Base-by-base conservation (phyloP, 2,113 vertebrate species). In the Peromyscus californicus region DNA sequence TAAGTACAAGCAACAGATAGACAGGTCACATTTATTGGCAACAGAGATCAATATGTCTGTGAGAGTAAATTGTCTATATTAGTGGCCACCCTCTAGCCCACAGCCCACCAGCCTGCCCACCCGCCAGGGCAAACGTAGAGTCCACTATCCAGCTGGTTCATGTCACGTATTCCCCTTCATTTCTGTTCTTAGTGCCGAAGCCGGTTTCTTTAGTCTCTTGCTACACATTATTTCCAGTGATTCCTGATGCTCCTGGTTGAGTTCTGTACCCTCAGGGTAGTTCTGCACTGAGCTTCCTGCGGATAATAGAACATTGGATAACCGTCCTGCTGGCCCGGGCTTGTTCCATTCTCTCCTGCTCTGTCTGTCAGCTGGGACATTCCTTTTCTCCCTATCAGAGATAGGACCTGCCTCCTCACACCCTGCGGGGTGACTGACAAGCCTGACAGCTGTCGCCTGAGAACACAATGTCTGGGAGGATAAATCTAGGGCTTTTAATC, bases 341-440 rank as follows among this genome's bases (percentile, higher is more conserved):
- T 59, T 33, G 31, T 51, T 39, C 33, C 29, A 4, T 85, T 90
- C 89, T 57, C 57, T 54, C 17, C n/a, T 75, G 72, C 21, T 33
- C 29, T 39, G 45, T 21, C 48, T 39, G 54, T 26, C 65, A 75
- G 12, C 79, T 75, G 48, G 69, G 57, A 69, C 65, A 15, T 57
- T 65, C 63, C 87, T n/a, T 89, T 85, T 89, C 89, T 86, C 63
- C 48, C 57, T 33, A 9, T 85, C 65, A 70, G 69, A 86, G 89
- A 42, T 19, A 21, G 19, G 59, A 31, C 82, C 82, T 76, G 74
- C 72, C 83, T 89, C 76, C 26, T 39, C 69, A 57, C 54, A 63
- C 21, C 3, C 5, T 91, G 5, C 0, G 2, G 26, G 21, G 51
- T 83, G n/a, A 61, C 54, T 82, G 79, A 93, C 36, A 89, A 33